Conservation (phyloP, 2,113 vertebrate genomes). For the Archilochus colubris region DNA sequence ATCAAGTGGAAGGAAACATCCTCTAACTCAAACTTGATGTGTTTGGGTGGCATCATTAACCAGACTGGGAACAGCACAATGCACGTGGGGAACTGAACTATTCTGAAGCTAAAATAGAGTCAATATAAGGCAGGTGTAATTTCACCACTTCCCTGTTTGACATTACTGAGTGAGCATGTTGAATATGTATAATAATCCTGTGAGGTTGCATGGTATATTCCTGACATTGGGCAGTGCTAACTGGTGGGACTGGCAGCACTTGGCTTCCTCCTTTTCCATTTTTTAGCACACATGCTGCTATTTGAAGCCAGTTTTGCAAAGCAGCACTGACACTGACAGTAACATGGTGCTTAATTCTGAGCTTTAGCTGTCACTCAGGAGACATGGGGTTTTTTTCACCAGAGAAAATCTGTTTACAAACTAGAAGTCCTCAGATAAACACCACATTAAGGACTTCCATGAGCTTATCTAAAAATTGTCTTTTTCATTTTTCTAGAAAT, state of each 20-base stretch:
- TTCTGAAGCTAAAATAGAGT: neutral
- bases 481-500: neutral
- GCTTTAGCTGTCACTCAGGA: too few species aligned
- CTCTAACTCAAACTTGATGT: neutral
- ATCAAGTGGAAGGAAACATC: neutral
- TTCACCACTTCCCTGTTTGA: neutral
- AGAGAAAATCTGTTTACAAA: neutral
- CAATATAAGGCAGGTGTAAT: neutral
- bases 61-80: neutral
- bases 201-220: neutral
- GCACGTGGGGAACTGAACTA: neutral
- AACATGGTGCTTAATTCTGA: neutral
- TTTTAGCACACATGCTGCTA: neutral
- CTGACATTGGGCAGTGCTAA: neutral
- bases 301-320: neutral
- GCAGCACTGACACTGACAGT: neutral
- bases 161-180: neutral
- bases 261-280: neutral
- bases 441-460: neutral
- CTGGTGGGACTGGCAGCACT: neutral
- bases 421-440: neutral
- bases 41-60: neutral
- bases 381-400: too few species aligned
- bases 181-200: neutral
- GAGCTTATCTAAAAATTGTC: neutral